Evolutionary conservation across 2,888 invertebrate genomes (phyloP), one percentile per base, ranked within the genome.

Genomic region (Amblyjoppa proteus): DNA sequence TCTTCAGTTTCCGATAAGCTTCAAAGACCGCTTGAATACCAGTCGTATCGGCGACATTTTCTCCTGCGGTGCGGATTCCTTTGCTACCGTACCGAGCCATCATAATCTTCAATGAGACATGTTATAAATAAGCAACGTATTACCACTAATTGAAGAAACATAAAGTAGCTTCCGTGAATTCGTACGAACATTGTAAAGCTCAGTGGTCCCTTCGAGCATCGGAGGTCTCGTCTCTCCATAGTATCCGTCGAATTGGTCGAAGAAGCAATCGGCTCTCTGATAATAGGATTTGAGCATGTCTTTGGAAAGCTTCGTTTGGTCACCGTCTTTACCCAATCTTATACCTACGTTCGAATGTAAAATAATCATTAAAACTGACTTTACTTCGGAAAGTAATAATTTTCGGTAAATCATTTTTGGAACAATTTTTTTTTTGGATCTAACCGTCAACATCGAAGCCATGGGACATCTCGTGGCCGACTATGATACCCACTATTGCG

Each of bases 21-120:
- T 94, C 92, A 88, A 96, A 96, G 0, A 97, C 97, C 56, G 97
- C 96, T 88, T 97, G 96, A 70, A 98, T 94, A 0, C 97, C 98
- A 82, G 97, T 97, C 94, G 97, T 97, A 94, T 98, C 98, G 0
- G 97, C 97, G 81, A 98, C 97, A 94, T 98, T 97, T 95, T 97
- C 97, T 20, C 56, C 80, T n/a, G 58, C 49, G 41, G 84, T 76
- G 3, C 9, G 25, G 2, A 25, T 13, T 7, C 16, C 38, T 45
- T 20, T 68, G 34, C 66, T 64, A 1, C 1, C 3, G 1, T 3
- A 41, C 41, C 9, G 2, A 41, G 41, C 7, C 5, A 2, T 2
- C 41, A 56, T 25, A 0, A 2, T 4, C 56, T 56, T 25, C 5
- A 11, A 6, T 9, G 25, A 56, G 9, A 9, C 1, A 7, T 56